Base-by-base conservation (phyloP, 2,797 vertebrate genomes). In the Petrocephalus sullivani region DNA sequence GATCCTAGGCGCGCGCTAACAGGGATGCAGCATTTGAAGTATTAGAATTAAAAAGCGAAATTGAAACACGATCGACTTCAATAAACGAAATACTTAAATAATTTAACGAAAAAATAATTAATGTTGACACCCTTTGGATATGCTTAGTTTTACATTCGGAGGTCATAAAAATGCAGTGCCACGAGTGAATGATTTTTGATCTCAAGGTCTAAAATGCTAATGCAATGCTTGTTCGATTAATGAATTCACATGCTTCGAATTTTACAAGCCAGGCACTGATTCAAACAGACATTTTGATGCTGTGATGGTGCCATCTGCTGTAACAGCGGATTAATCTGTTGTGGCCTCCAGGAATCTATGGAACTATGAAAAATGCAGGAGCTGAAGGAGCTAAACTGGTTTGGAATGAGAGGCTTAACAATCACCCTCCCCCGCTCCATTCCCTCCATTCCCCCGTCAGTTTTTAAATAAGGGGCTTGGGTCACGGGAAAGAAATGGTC, bases 141-240 rank as follows among this genome's bases (percentile, higher is more conserved):
- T 86, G 56, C 56, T 86, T 86, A 54, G 60, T 86, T 86, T 86
- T 86, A 58, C 84, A 86, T 86, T 86, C 58, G 33, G 58, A 67
- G 58, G 57, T 33, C 58, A 49, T 87, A 87, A 64, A 86, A 87
- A 87, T 67, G 57, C 85, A 87, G 60, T 67, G 58, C 57, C 46
- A 64, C 37, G 85, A 87, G 16, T 64, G 57, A 87, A 64, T 64
- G 60, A 67, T 87, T 87, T 87, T 87, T 87, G 85, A 87, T 87
- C 57, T 87, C 57, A 49, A 87, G 85, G 85, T 64, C 54, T 87
- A 51, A 61, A 87, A 64, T 61, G 85, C 85, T 87, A 87, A 87
- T 64, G 37, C 49, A 64, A 67, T 61, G 58, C 85, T 87, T 87
- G 57, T 67, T 61, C 37, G 46, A 64, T 64, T 87, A 87, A 87